phyloP scores from a whole-genome alignment of 2,888 invertebrate genomes.

The Pristionchus maxplancki region DNA sequence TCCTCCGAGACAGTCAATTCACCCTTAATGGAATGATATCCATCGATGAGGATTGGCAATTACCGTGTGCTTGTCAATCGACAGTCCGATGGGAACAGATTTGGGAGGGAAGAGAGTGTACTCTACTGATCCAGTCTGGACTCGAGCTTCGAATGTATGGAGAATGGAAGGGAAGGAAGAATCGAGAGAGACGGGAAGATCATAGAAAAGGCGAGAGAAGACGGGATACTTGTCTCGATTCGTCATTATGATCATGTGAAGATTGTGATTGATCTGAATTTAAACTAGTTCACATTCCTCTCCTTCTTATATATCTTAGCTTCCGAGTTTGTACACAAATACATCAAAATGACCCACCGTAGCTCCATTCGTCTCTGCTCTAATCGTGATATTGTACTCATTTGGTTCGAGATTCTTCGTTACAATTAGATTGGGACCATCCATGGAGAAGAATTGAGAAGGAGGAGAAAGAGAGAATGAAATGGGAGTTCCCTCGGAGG shows the following conservation, averaged over 20 bases:
- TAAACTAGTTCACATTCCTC: neutral
- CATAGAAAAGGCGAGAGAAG: conserved; percentile 73
- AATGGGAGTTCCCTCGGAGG: conserved; percentile 54
- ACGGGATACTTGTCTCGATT: conserved; percentile 76
- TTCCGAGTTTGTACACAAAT: too few relatives aligned
- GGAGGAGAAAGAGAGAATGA: conserved; percentile 54
- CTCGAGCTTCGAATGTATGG: conserved; percentile 61
- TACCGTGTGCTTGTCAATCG: conserved; percentile 28
- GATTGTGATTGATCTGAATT: conserved; percentile 58
- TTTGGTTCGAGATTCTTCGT: conserved; percentile 51
- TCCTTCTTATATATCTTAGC: too few relatives aligned
- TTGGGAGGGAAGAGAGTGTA: conserved; percentile 67
- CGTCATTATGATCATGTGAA: conserved; percentile 72
- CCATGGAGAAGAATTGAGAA: conserved; percentile 55
- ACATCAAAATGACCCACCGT: neutral
- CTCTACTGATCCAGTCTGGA: conserved; percentile 59
- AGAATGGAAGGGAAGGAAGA: conserved; percentile 59
- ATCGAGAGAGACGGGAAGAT: conserved; percentile 67
- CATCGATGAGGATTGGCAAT: neutral
- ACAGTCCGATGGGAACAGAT: conserved; percentile 58
- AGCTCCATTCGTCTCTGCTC: conserved; percentile 50
- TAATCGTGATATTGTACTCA: conserved; percentile 56
- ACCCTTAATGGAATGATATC: conserved; percentile 52
- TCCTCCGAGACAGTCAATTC: conserved; percentile 60
- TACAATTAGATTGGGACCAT: conserved; percentile 56